Base-by-base conservation (phyloP, 2,113 vertebrate genomes). In the Bujurquina vittata region DNA sequence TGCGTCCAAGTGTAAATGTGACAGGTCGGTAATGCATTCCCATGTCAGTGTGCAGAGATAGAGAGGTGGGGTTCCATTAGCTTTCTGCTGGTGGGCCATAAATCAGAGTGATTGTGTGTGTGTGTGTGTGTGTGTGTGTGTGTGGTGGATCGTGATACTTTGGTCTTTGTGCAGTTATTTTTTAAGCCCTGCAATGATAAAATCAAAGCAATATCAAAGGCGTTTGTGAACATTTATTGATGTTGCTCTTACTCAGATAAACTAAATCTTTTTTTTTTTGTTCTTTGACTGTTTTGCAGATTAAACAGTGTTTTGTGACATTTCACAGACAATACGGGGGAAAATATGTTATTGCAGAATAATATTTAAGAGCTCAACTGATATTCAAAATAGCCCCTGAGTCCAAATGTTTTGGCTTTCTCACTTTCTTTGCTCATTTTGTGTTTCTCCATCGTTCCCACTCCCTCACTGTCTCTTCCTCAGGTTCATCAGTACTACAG, bases 401-500 rank as follows among this genome's bases (percentile, higher is more conserved):
- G 37, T 49, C 8, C 9, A 17, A 15, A 10, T 57, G 61, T 67
- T 69, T 79, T 67, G 7, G 11, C 17, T 55, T 83, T 56, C 17
- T 55, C 23, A 20, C 6, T 7, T 20, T 1, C 17, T 56, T 29
- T 9, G 18, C 33, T 15, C 35, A 17, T 81, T 77, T 77, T 61
- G 18, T 12, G 26, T 17, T 69, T 76, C 8, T 22, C 37, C 40
- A 11, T 79, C 40, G 14, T 7, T 8, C 60, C 75, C 65, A 40
- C 43, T 33, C 29, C 40, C 43, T 69, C 17, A 8, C 7, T 20
- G 12, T 79, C 26, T 72, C 37, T 3, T 22, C 31, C 6, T 76
- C 95, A 99, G 98, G 98, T 99, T 59, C 98, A 99, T 93, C 98
- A 98, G 94, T 99, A 99, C 91, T 99, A 99, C 89, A 98, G 97